phyloP scores from a whole-genome alignment of 2,113 vertebrate species.

The Cottus gobio region DNA sequence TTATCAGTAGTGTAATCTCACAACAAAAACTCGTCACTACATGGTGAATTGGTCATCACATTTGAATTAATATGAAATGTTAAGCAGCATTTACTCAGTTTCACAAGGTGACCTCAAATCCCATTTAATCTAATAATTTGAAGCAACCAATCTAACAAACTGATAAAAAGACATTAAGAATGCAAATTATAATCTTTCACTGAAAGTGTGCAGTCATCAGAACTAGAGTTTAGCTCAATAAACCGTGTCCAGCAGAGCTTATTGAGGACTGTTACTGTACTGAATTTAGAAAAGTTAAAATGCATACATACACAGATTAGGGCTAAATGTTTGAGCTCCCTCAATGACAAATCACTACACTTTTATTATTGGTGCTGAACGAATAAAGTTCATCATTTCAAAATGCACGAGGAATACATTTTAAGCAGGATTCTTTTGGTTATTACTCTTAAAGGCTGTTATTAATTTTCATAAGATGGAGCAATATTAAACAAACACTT shows the following conservation, averaged over 20 bases:
- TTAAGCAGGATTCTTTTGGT: background rate
- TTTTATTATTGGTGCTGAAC: background rate
- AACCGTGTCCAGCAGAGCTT: background rate
- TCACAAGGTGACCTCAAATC: background rate
- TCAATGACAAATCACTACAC: background rate
- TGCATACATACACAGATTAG: no score
- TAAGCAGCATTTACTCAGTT: background rate
- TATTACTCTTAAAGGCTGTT: background rate
- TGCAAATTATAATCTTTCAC: constrained; percentile 1
- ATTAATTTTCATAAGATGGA: background rate
- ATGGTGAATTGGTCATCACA: background rate
- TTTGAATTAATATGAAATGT: background rate
- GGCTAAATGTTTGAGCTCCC: background rate
- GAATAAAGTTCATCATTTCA: background rate
- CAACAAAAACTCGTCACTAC: background rate
- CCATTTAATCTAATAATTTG: background rate
- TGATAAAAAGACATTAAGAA: background rate
- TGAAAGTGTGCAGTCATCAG: background rate
- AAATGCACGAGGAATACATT: background rate
- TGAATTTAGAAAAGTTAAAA: background rate
- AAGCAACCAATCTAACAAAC: background rate
- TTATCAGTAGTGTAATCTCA: background rate
- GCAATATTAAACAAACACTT: background rate
- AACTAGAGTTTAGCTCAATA: background rate
- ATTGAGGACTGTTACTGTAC: background rate